These are phyloP conservation scores for Empis livida DNA, from an alignment of 2,888 invertebrate species.

Conservation along the genomic window DNA sequence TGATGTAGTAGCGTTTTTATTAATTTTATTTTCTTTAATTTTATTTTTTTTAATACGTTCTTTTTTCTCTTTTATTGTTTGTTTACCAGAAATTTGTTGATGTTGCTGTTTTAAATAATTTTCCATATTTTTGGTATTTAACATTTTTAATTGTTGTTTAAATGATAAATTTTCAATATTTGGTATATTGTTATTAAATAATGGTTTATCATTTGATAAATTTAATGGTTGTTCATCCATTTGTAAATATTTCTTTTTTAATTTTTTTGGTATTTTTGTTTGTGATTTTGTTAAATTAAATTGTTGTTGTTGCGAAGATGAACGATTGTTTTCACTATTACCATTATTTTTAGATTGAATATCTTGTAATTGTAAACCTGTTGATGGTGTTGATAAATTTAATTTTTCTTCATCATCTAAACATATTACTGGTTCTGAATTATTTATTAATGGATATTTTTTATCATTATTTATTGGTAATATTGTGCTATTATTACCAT, in stretches of 20 bases:
- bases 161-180: background rate
- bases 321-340: background rate
- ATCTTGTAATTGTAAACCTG: background rate
- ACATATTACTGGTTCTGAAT: background rate
- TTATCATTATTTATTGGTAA: too few relatives aligned
- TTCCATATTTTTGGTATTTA: background rate
- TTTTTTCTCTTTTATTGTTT: conserved; percentile 4
- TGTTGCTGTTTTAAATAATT: background rate
- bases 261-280: background rate
- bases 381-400: background rate
- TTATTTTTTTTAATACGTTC: conserved; percentile 5
- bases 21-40: background rate
- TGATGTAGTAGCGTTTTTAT: background rate
- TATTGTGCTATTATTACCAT: conserved; percentile 5
- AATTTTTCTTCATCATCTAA: conserved; percentile 2
- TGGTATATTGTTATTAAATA: background rate
- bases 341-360: background rate
- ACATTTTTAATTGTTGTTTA: background rate
- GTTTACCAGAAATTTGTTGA: background rate
- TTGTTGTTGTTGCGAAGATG: background rate
- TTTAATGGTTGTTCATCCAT: conserved; percentile 9
- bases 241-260: background rate
- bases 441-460: conserved; percentile 8
- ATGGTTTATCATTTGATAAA: conserved; percentile 3
- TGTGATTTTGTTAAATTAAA: background rate